phyloP scores from a whole-genome alignment of 2,888 invertebrate species.

The Trissoscelio sp. region DNA sequence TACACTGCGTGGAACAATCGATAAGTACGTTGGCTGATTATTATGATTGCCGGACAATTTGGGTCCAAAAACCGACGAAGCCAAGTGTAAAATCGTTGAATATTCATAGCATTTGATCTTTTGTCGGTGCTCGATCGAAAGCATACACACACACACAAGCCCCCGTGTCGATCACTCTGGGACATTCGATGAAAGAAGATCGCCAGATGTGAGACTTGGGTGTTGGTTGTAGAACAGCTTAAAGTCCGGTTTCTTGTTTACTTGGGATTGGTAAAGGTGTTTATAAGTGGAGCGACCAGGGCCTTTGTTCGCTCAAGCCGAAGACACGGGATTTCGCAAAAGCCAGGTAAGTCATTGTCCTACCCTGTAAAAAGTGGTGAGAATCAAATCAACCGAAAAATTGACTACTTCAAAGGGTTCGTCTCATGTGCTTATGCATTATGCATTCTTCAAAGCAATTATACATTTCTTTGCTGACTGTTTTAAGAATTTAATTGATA shows the following conservation, averaged over 20 bases:
- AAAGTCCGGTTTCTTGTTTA: constrained; percentile 74
- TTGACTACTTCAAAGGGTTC: constrained; percentile 70
- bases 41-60: constrained; percentile 41
- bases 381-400: constrained; percentile 76
- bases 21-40: constrained; percentile 14
- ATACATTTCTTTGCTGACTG: neutral
- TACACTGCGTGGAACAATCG: constrained; percentile 29
- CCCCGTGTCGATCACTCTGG: constrained; percentile 67
- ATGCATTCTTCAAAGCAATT: constrained; percentile 9
- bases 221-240: constrained; percentile 71
- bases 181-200: constrained; percentile 69
- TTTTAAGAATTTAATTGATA: too few species aligned
- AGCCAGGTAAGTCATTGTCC: constrained; percentile 67
- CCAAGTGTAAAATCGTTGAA: constrained; percentile 66
- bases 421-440: constrained; percentile 35
- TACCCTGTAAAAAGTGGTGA: constrained; percentile 70
- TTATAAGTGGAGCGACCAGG: constrained; percentile 75
- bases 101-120: constrained; percentile 67
- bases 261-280: constrained; percentile 75
- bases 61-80: constrained; percentile 38
- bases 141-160: constrained; percentile 65
- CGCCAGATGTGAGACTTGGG: constrained; percentile 72
- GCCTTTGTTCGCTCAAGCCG: constrained; percentile 75
- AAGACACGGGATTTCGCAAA: constrained; percentile 68
- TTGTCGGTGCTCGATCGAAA: constrained; percentile 64